A percentile compares a stretch with the other conserved stretches of the same genome.
Conservation (phyloP, 2,797 vertebrate species). For the Hypotaenidia philippensis region DNA sequence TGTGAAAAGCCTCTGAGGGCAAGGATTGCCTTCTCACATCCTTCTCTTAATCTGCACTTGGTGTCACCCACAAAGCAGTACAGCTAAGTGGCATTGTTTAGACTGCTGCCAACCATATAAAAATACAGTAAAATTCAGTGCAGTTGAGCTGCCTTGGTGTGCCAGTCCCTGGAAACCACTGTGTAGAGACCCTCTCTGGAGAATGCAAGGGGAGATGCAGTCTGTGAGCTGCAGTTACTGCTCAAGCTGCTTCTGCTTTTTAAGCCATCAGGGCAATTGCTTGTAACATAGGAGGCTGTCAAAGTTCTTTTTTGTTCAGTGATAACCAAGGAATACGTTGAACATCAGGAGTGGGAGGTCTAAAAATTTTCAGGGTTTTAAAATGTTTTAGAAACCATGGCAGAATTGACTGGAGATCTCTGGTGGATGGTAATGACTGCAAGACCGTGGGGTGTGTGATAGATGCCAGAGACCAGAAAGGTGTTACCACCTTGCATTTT, state of each 20-base stretch:
- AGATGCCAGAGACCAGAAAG: neutral
- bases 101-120: neutral
- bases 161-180: fast-evolving
- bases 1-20: neutral
- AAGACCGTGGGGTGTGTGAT: neutral
- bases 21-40: neutral
- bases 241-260: neutral
- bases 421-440: neutral
- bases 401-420: neutral
- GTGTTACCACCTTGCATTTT: neutral
- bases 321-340: neutral
- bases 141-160: neutral
- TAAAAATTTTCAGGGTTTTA: fast-evolving
- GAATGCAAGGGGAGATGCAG: fast-evolving
- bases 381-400: neutral
- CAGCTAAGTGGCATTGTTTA: neutral
- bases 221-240: fast-evolving
- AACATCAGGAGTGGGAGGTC: neutral
- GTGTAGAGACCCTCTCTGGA: neutral
- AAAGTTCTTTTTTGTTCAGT: neutral
- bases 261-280: neutral
- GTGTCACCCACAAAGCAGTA: neutral
- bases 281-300: neutral
- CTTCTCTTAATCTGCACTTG: neutral
- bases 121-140: neutral